phyloP scores from a whole-genome alignment of 2,888 invertebrate genomes.

The Andrena minutula region DNA sequence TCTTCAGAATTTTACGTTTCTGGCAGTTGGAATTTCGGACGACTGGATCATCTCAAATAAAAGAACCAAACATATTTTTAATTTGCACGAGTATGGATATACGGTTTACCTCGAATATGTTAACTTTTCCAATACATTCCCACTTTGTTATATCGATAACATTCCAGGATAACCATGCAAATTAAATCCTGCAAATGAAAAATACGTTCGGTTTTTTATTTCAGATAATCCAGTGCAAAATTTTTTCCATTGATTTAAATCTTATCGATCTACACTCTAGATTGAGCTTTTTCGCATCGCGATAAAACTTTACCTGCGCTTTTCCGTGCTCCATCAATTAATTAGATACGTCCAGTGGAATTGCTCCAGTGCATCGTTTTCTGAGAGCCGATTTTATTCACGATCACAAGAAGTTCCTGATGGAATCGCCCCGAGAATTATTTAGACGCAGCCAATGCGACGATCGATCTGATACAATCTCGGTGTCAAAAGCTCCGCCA shows the following conservation, averaged over 20 bases:
- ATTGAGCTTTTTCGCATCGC: constrained; percentile 41
- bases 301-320: constrained; percentile 50
- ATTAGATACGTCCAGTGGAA: constrained; percentile 58
- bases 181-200: too few relatives aligned
- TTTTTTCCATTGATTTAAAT: constrained; percentile 2
- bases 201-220: background rate
- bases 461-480: constrained; percentile 51
- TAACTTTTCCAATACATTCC: too few relatives aligned
- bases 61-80: too few relatives aligned
- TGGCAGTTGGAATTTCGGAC: too few relatives aligned
- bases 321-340: constrained; percentile 55
- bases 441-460: constrained; percentile 22
- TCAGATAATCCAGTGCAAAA: background rate
- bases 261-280: background rate
- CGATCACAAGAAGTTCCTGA: constrained; percentile 33
- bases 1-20: too few relatives aligned
- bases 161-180: too few relatives aligned
- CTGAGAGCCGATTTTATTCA: constrained; percentile 23
- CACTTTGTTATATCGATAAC: too few relatives aligned
- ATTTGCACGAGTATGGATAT: too few relatives aligned
- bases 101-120: too few relatives aligned
- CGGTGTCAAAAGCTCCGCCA: constrained; percentile 37
- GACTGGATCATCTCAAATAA: too few relatives aligned
- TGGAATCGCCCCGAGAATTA: constrained; percentile 51
- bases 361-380: constrained; percentile 42